These are phyloP conservation scores for Hydropsyche betteni DNA, from an alignment of 2,888 invertebrate species.

Conservation along the genomic window DNA sequence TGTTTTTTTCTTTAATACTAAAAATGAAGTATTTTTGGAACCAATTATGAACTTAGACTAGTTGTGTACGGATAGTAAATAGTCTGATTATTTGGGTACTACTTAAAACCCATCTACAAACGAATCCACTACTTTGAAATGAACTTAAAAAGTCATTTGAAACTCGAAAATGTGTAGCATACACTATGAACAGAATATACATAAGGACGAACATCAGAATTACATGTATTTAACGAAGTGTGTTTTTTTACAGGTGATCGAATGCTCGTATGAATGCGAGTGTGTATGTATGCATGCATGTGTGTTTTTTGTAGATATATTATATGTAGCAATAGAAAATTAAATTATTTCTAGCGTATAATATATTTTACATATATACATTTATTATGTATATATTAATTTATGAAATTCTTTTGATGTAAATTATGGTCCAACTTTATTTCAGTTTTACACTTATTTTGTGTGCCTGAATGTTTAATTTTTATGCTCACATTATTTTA, in stretches of 20 bases:
- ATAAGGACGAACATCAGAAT: too few species aligned
- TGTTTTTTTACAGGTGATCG: too few species aligned
- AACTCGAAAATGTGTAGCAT: background rate
- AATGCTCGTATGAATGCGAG: background rate
- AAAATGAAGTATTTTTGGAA: background rate
- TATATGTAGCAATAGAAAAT: slow-evolving; percentile 15
- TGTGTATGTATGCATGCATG: slow-evolving; percentile 12
- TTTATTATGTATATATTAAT: background rate
- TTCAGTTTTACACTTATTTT: too few species aligned
- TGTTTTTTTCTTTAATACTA: background rate
- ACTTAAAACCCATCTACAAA: slow-evolving; percentile 16
- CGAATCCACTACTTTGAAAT: background rate
- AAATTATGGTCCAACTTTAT: too few species aligned
- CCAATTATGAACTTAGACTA: background rate
- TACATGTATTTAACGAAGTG: too few species aligned
- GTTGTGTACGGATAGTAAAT: slow-evolving; percentile 28
- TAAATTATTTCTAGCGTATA: slow-evolving; percentile 24
- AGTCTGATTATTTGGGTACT: slow-evolving; percentile 13
- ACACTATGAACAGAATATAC: too few species aligned
- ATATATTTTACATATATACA: slow-evolving; percentile 11
- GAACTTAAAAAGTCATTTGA: background rate
- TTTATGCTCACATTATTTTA: background rate
- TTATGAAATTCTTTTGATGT: too few species aligned
- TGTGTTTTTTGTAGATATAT: slow-evolving; percentile 21
- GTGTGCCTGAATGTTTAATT: slow-evolving; percentile 16